Evolutionary conservation across 2,113 vertebrate species (phyloP).

Genomic region (Scomber japonicus): DNA sequence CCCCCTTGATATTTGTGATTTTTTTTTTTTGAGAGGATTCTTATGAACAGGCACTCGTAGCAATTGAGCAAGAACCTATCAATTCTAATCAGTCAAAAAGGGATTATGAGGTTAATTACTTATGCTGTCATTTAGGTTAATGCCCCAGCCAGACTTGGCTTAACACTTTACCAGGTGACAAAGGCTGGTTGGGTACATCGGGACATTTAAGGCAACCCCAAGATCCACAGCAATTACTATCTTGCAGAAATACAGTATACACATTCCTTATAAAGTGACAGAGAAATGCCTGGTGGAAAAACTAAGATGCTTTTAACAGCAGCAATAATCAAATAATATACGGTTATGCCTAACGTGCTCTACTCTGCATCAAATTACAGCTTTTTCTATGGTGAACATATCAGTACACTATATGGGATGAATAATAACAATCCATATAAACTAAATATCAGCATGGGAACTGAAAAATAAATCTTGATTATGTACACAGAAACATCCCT

Average conservation of each 20-base stretch:
- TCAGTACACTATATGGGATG: slow-evolving; percentile 75
- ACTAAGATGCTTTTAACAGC: slow-evolving; percentile 85
- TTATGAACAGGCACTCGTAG: slow-evolving; percentile 39
- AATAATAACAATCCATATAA: slow-evolving; percentile 81
- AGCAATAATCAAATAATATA: slow-evolving; percentile 84
- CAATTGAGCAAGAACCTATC: slow-evolving; percentile 61
- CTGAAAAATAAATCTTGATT: slow-evolving; percentile 79
- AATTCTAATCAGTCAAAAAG: slow-evolving; percentile 80
- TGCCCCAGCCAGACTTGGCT: slow-evolving; percentile 64
- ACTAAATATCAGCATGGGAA: slow-evolving; percentile 73
- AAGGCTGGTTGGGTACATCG: slow-evolving; percentile 46
- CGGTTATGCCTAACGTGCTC: slow-evolving; percentile 75
- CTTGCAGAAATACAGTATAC: slow-evolving; percentile 70
- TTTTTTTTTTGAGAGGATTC: slow-evolving; percentile 52
- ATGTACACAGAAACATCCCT: slow-evolving; percentile 56
- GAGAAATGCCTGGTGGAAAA: slow-evolving; percentile 66
- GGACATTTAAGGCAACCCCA: slow-evolving; percentile 58
- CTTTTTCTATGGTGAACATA: slow-evolving; percentile 70
- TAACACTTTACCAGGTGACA: slow-evolving; percentile 70
- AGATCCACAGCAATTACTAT: slow-evolving; percentile 64
- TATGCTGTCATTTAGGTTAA: slow-evolving; percentile 76
- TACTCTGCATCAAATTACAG: slow-evolving; percentile 73
- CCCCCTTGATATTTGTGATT: slow-evolving; percentile 47
- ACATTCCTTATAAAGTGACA: slow-evolving; percentile 71
- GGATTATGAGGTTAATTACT: slow-evolving; percentile 81